Base-by-base conservation (phyloP, 2,888 invertebrate genomes). In the Liodrosophila aerea region DNA sequence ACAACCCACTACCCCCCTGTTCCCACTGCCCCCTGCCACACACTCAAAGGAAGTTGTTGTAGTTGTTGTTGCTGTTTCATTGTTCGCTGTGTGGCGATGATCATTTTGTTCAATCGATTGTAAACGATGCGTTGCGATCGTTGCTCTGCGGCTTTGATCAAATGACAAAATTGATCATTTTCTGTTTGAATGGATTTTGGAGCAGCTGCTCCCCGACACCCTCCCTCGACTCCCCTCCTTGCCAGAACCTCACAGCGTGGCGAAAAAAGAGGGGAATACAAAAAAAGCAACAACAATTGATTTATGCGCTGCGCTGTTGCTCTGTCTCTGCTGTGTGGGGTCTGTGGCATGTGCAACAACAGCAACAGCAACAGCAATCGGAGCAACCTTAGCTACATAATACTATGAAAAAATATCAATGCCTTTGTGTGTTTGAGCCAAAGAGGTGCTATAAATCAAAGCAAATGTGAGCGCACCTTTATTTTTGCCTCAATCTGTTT, bases 111-210 rank as follows among this genome's bases (percentile, higher is more conserved):
- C 74, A 76, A 73, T 63, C 78, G 80, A 78, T 81, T 85, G 85
- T 85, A 85, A 81, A 82, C 74, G 81, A 84, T 78, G 71, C 81
- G 85, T 83, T 80, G 84, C 82, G 78, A 85, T 82, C 85, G 84
- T 65, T 78, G 84, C 67, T 64, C 58, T 74, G 86, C 86, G 86
- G 86, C 86, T 82, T 82, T 82, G 85, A 86, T 82, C 82, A 82
- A 82, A 82, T 82, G 82, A 82, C 82, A 82, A 82, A 86, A 86
- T 84, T 84, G 86, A 82, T 82, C 86, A 82, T 86, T 82, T 82
- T 82, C 82, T 86, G 85, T 82, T 82, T 82, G 77, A 82, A 86
- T 82, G 82, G 73, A 77, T 84, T 73, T 84, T 73, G 71, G 66
- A 63, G 64, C 58, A 58, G 63, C 43, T 16, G 13, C 11, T 36